Base-by-base conservation (phyloP, 1,140 invertebrate species). In the Thalassaphorura encarpata region DNA sequence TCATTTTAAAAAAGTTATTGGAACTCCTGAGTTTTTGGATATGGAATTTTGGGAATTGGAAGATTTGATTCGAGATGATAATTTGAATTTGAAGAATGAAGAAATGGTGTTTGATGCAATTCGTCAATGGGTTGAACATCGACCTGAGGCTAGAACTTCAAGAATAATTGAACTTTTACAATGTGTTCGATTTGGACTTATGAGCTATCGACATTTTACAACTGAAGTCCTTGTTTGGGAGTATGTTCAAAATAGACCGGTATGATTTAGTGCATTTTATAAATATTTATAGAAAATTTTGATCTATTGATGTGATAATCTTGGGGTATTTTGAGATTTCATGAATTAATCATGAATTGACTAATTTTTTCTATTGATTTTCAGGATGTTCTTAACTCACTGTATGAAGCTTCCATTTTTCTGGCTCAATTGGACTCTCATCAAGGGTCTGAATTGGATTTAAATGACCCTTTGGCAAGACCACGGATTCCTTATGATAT, bases 1-100 rank as follows among this genome's bases (percentile, higher is more conserved):
- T n/a, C 54, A 67, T 27, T 67, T 67, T 28, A 28, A 48, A 24
- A 18, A 62, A 18, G 46, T 66, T 8, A 28, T 58, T 15, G 39
- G 60, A 27, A 46, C 52, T 63, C 15, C 21, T 1, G 76, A 80
- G 68, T 78, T 80, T 66, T 70, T 72, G 60, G 69, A 72, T 29
- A 62, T 81, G 19, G 65, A 72, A 3, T 71, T 70, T 19, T 72
- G 78, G 41, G 78, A 81, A 60, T 66, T 82, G 27, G 69, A 73
- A 58, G 72, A 75, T 46, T 71, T 82, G 51, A 67, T 82, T 42
- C 66, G 68, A 39, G 75, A 79, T 61, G 80, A 88, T 67, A 77
- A 83, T 62, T 69, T 89, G 2, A 87, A 87, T 68, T 81, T 83
- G 1, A 74, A 75, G 58, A 77, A 75, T 54, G 83, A 85, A 69